Conservation (phyloP, 2,113 vertebrate genomes). For the Ondatra zibethicus region DNA sequence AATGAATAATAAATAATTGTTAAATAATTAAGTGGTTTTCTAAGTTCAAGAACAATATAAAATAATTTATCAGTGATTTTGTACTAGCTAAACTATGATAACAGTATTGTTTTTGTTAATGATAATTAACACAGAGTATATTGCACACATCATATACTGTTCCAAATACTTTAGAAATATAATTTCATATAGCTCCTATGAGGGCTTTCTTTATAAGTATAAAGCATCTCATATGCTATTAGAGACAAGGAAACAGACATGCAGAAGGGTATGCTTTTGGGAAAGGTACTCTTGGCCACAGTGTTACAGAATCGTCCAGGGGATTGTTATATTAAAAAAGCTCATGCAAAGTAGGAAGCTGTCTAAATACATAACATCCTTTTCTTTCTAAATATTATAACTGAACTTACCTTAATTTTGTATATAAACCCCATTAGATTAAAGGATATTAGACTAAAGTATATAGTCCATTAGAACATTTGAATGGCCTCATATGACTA, state of each 20-base stretch:
- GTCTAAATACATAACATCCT: background rate
- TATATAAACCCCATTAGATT: background rate
- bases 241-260: background rate
- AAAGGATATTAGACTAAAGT: background rate
- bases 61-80: background rate
- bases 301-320: background rate
- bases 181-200: background rate
- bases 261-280: background rate
- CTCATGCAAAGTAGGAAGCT: background rate
- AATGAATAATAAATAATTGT: background rate
- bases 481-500: background rate
- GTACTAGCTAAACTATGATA: background rate
- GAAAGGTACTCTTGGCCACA: background rate
- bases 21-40: background rate
- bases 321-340: too few relatives aligned
- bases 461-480: background rate
- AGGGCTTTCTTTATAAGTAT: background rate
- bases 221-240: background rate
- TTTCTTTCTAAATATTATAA: too few relatives aligned
- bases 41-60: background rate
- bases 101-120: background rate
- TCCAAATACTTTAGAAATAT: background rate
- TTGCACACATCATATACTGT: background rate
- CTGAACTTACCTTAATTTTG: background rate
- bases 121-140: background rate